Evolutionary conservation across 2,888 invertebrate genomes (phyloP), one percentile per base, ranked within the genome.

Genomic region (Chloroclysta siterata): DNA sequence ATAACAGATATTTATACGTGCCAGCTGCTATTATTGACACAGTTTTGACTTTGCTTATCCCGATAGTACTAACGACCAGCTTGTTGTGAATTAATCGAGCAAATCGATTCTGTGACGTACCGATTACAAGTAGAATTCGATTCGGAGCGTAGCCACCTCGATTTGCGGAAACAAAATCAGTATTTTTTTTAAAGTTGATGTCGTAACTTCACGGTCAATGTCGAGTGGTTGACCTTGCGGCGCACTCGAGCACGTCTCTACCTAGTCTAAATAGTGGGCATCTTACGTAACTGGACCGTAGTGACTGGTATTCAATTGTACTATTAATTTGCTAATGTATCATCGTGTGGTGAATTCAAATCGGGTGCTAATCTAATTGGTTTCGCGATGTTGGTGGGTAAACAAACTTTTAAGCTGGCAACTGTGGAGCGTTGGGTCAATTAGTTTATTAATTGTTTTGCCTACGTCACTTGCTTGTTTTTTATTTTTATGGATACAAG

Each of bases 151-250:
- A 73, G 68, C 72, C 75, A 75, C 75, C 77, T 83, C 77, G 82
- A 85, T 88, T 90, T 89, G 90, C 92, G 92, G 92, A 92, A 92
- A 92, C 86, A 80, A 81, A 83, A 83, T 83, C 82, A 79, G 79
- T 80, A 82, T 82, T 87, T 84, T 82, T 83, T 85, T 80, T 78
- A 77, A n/a, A 80, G 71, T 76, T 76, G 78, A 79, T 85, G 84
- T 83, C 79, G 85, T 85, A 82, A 84, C 84, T 84, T 87, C 88
- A 92, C 89, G 93, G 92, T 88, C 92, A 93, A 92, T 92, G 92
- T 88, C 93, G 89, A 87, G 80, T 75, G 77, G 84, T 72, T 83
- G 91, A 77, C 93, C 92, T 93, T 92, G 93, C 73, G 73, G 78
- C 79, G 80, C 84, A 79, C 76, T 83, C 83, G 79, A 86, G 81